Evolutionary conservation across 2,797 vertebrate species (phyloP).

Genomic region (Notolabrus celidotus): DNA sequence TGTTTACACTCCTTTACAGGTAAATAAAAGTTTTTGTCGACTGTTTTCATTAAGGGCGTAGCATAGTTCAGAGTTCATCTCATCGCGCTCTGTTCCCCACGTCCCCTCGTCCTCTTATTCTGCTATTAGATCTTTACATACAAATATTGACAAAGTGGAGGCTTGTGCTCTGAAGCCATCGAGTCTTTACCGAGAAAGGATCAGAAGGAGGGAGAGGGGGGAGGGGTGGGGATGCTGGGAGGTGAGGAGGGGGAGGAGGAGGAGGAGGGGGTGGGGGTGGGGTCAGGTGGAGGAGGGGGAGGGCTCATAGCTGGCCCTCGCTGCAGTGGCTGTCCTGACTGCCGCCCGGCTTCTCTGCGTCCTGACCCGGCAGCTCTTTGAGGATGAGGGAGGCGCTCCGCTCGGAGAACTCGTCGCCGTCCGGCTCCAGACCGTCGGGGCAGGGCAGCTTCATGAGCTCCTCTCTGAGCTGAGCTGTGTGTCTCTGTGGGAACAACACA

Average conservation of each 20-base stretch:
- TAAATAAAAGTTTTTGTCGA: conserved; percentile 96
- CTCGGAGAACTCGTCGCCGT: conserved; percentile 89
- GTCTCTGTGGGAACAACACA: conserved; percentile 85
- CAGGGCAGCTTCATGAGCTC: conserved; percentile 97
- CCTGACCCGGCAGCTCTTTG: conserved; percentile 87
- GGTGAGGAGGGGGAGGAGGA: conserved; percentile 13
- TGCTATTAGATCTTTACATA: conserved; percentile 99
- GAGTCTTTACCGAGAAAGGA: conserved; percentile 83
- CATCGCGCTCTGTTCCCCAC: conserved; percentile 45
- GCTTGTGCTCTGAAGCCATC: conserved; percentile 93
- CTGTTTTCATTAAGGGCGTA: conserved; percentile 92
- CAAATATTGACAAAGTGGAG: conserved; percentile 99
- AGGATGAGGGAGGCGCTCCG: conserved; percentile 88
- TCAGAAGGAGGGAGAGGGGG: conserved; percentile 40
- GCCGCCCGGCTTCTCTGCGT: conserved; percentile 91
- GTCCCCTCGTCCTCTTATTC: conserved; percentile 86
- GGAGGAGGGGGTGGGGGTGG: conserved; percentile 72
- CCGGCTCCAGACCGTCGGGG: conserved; percentile 94
- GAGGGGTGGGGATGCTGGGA: conserved; percentile 32
- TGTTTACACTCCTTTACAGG: conserved; percentile 99
- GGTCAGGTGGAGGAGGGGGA: conserved; percentile 65
- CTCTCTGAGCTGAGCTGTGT: conserved; percentile 96
- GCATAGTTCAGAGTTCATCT: conserved; percentile 87
- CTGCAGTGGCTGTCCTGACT: conserved; percentile 90
- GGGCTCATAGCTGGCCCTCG: conserved; percentile 94